Evolutionary conservation across 1,140 invertebrate genomes (phyloP).

Genomic region (Lepidurus arcticus): DNA sequence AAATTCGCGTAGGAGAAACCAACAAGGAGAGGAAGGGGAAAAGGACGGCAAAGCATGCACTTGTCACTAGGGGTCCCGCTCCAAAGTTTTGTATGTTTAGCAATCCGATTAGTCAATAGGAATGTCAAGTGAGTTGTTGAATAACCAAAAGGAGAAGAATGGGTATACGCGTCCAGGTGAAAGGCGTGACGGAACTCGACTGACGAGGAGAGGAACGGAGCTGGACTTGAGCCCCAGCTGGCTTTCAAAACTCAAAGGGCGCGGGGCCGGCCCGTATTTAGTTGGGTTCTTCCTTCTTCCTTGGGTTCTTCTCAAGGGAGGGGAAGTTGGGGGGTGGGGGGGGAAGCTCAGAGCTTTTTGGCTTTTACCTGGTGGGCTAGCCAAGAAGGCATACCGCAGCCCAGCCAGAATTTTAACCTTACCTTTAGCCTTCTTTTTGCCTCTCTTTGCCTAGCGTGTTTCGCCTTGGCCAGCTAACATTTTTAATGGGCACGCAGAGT

Average conservation of each 20-base stretch:
- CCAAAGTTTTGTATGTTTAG: neutral
- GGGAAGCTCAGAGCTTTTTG: neutral
- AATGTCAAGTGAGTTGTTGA: conserved; percentile 19
- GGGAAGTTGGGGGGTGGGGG: neutral
- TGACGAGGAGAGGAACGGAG: conserved; percentile 17
- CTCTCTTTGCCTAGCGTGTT: neutral
- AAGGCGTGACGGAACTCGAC: conserved; percentile 20
- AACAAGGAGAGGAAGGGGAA: neutral
- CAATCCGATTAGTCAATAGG: conserved; percentile 12
- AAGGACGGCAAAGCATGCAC: neutral
- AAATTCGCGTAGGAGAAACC: neutral
- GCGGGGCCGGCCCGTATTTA: conserved; percentile 16
- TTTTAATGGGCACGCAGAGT: conserved; percentile 16
- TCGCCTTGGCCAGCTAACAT: conserved; percentile 12
- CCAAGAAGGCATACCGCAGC: conserved; percentile 20
- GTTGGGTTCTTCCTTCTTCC: conserved; percentile 7
- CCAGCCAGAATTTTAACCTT: conserved; percentile 21
- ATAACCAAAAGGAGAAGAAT: conserved; percentile 7
- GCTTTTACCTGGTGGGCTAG: conserved; percentile 4
- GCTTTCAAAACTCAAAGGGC: conserved; percentile 18
- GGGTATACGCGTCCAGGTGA: conserved; percentile 15
- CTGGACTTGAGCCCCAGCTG: conserved; percentile 13
- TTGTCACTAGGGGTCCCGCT: neutral
- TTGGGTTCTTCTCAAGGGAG: neutral
- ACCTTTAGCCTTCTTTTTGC: conserved; percentile 19